phyloP scores from a whole-genome alignment of 2,113 vertebrate genomes.

The Bos indicus region DNA sequence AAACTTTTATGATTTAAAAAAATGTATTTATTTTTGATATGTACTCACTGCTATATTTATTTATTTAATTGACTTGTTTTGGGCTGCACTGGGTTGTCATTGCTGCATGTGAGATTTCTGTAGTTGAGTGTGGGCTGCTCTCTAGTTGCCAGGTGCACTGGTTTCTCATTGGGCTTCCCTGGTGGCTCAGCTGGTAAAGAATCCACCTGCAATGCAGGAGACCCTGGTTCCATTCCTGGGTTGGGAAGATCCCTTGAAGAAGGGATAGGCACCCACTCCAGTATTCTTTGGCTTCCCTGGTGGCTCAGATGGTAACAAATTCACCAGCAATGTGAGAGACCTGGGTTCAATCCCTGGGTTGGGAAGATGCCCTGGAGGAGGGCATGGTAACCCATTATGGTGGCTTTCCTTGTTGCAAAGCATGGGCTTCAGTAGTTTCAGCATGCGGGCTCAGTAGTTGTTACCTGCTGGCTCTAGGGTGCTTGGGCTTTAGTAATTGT shows the following conservation, averaged over 20 bases:
- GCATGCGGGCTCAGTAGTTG: background rate
- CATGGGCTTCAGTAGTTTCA: background rate
- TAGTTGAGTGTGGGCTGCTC: background rate
- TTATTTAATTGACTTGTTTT: background rate
- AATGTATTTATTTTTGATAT: background rate
- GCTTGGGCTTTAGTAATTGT: background rate
- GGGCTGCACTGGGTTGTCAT: fast-evolving
- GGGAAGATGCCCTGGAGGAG: background rate
- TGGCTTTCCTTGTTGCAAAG: background rate
- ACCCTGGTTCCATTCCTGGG: background rate
- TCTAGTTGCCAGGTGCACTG: background rate
- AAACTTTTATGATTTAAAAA: background rate
- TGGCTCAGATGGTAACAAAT: background rate
- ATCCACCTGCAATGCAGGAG: background rate
- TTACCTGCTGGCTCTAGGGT: background rate
- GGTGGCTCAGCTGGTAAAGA: background rate
- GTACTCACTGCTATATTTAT: background rate
- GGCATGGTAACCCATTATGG: background rate
- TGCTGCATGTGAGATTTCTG: background rate
- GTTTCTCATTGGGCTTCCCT: background rate
- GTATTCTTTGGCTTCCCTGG: background rate
- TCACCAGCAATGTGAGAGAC: background rate
- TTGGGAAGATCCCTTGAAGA: background rate
- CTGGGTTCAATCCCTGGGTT: background rate
- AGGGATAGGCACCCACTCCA: background rate